A percentile compares a stretch with the other conserved stretches of the same genome.
Conservation (phyloP, 2,113 vertebrate genomes). For the Origma solitaria region DNA sequence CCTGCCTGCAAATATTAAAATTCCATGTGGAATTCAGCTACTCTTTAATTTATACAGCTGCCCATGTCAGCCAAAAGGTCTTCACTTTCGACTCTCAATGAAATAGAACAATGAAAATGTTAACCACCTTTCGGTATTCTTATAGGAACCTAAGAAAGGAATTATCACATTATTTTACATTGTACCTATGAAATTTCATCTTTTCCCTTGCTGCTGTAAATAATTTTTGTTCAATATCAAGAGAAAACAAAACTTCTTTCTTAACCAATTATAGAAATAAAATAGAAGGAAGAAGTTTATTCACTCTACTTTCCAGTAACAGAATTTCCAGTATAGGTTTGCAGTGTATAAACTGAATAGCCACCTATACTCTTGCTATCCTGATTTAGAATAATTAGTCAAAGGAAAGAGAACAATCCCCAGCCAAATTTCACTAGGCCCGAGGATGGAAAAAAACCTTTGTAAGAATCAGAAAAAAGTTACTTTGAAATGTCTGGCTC, state of each 20-base stretch:
- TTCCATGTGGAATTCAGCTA: background rate
- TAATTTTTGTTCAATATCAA: background rate
- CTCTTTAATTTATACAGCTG: background rate
- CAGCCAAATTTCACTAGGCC: background rate
- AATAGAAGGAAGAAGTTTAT: background rate
- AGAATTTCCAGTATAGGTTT: constrained; percentile 34
- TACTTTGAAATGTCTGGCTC: background rate
- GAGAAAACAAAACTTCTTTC: background rate
- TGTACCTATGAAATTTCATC: background rate
- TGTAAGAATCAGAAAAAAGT: background rate
- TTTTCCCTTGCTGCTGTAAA: background rate
- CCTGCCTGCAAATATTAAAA: background rate
- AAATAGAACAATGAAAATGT: background rate
- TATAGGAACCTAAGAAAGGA: background rate
- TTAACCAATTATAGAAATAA: background rate
- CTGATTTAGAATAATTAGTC: background rate
- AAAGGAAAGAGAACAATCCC: background rate
- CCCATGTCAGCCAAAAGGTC: background rate
- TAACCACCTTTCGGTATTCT: background rate
- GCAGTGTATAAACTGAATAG: background rate
- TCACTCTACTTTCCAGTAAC: background rate
- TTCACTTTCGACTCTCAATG: background rate
- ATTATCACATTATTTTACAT: background rate
- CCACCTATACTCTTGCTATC: background rate
- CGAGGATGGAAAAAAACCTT: background rate